A percentile compares a stretch with the other conserved stretches of the same genome.
These are phyloP conservation scores for Phylloscopus trochiloides DNA, from an alignment of 2,113 vertebrate species.

Conservation along the genomic window DNA sequence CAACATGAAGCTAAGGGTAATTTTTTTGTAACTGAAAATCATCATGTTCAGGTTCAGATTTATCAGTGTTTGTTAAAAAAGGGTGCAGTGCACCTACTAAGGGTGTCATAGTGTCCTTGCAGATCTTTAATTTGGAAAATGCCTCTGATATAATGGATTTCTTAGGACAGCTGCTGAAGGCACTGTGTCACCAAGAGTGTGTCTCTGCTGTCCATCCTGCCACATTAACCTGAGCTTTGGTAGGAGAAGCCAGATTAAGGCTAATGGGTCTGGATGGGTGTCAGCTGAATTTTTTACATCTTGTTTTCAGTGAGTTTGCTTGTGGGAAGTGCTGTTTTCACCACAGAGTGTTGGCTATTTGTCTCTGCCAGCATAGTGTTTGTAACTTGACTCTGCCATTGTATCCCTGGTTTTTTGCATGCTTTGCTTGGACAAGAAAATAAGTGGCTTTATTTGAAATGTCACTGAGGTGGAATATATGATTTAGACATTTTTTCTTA, in stretches of 20 bases:
- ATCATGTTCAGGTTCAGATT: background rate
- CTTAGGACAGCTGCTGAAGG: background rate
- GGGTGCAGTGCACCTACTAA: accelerated
- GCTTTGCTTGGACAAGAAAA: slow-evolving; percentile 8
- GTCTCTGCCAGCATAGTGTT: background rate
- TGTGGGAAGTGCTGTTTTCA: background rate
- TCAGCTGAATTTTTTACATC: background rate
- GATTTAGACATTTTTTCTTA: slow-evolving; percentile 16
- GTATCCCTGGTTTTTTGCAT: background rate
- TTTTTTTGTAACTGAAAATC: background rate
- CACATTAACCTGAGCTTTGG: background rate
- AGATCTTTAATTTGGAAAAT: background rate
- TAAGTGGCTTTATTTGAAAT: background rate
- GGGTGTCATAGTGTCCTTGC: background rate
- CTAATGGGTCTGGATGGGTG: background rate
- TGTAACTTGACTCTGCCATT: background rate
- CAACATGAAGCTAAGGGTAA: background rate
- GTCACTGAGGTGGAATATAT: background rate
- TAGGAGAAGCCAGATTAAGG: background rate
- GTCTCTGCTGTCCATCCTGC: background rate
- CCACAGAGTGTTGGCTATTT: background rate
- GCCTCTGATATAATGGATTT: background rate
- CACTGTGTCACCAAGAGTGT: background rate
- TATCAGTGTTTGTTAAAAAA: background rate
- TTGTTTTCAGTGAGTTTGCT: background rate